Base-by-base conservation (phyloP, 2,888 invertebrate genomes). In the Ochropleura plecta region DNA sequence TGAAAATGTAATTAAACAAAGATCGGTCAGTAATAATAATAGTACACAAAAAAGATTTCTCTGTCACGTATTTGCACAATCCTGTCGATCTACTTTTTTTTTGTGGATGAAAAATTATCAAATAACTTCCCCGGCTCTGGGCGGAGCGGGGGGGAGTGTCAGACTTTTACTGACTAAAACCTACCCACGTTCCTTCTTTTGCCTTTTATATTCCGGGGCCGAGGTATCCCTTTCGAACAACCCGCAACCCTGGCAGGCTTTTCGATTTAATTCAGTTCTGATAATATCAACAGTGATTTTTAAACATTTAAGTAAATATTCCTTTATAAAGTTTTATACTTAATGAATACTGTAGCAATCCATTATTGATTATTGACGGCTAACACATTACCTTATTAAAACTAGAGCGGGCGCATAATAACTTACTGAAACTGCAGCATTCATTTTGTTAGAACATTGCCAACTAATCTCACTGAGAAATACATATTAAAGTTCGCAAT, bases 351-450 rank as follows among this genome's bases (percentile, higher is more conserved):
- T 9, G 40, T 20, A 66, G 20, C 14, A 78, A 78, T 42, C 53
- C 46, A 78, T 53, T 66, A 55, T 12, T 55, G 9, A 78, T 53
- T 66, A 55, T 12, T 55, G 9, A 16, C 55, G 46, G 12, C 42
- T n/a, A 55, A 66, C 67, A 40, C 40, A 48, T 73, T 30, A 68
- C n/a, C 5, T 78, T n/a, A 70, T 78, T 79, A 49, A 49, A 57
- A 51, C n/a, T 49, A 42, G 5, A 70, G 12, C 40, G 51, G 40
- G 49, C 20, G 71, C 49, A 59, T 51, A 44, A n/a, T 69, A 46
- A 79, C 14, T 20, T 42, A 40, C 49, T 40, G 20, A 51, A 40
- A 59, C 57, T 79, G 7, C 18, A 44, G 40, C 48, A 55, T 78
- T 57, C 0, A 57, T 40, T 69, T 18, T 8, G 20, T 44, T 30